phyloP scores from a whole-genome alignment of 1,140 invertebrate genomes.

The Trypoxylus dichotomus region DNA sequence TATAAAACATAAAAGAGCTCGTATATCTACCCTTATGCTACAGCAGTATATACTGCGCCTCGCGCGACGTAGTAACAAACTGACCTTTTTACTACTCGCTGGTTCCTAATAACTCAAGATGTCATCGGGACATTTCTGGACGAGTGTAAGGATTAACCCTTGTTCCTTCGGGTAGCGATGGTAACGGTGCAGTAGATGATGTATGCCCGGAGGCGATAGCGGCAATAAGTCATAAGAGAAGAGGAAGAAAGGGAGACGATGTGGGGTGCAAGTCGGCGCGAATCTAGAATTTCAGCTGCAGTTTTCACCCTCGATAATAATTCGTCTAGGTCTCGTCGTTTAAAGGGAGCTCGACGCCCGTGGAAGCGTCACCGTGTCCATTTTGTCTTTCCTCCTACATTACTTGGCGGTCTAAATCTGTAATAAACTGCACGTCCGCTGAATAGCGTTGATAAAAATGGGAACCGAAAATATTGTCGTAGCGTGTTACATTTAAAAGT shows the following conservation, averaged over 20 bases:
- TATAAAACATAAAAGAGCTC: background rate
- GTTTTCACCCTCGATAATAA: background rate
- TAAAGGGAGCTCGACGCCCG: background rate
- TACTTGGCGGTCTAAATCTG: background rate
- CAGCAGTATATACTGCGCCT: background rate
- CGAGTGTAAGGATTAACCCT: slow-evolving; percentile 20
- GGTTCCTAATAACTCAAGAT: slow-evolving; percentile 18
- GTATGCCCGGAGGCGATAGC: slow-evolving; percentile 1
- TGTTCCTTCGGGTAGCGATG: background rate
- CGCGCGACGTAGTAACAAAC: background rate
- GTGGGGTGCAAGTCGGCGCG: background rate
- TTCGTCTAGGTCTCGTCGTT: background rate
- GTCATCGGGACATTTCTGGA: slow-evolving; percentile 15
- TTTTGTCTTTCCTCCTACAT: background rate
- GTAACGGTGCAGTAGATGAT: slow-evolving; percentile 9
- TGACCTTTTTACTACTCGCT: slow-evolving; percentile 13
- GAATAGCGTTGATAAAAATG: background rate
- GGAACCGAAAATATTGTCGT: background rate
- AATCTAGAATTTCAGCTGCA: slow-evolving; percentile 14
- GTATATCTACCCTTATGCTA: background rate
- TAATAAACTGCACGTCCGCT: background rate
- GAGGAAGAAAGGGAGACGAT: background rate
- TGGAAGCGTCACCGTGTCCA: background rate
- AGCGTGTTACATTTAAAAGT: background rate
- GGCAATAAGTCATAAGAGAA: background rate